Evolutionary conservation across 1,140 invertebrate species (phyloP), one percentile per base, ranked within the genome.

Genomic region (Procambarus virginalis): DNA sequence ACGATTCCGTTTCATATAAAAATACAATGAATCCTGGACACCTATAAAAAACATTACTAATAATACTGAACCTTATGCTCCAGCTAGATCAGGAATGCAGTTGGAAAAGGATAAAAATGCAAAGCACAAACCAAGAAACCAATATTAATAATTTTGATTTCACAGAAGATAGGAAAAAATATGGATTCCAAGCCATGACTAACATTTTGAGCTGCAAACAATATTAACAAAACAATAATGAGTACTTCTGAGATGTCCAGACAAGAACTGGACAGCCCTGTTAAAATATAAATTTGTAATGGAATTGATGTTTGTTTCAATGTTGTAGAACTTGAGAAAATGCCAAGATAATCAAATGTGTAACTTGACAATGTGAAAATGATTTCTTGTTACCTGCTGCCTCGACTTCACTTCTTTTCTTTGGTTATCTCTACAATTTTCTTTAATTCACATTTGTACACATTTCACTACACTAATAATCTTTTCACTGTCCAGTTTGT

Each of bases 1-100:
- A n/a, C 46, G 34, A 78, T 79, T 89, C 87, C 84, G 79, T 68
- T 60, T 89, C 73, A 78, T 89, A 89, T 84, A 89, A 89, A 89
- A 89, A 89, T 89, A 87, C 85, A 89, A 45, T 84, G 81, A 89
- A 77, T 83, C 79, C 73, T 89, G 87, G 81, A 89, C 87, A 89
- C 73, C 82, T 89, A 84, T 70, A 58, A 64, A 83, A 60, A 49
- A 49, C 55, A 64, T 48, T 86, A 86, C 78, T 81, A 84, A 78
- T 86, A 86, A 89, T 89, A 89, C 87, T 89, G 87, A 84, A 89
- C 82, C 87, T 89, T 84, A 89, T 89, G 87, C 87, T 89, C 87
- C 87, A 89, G 87, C 68, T 81, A 84, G 82, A 89, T 89, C 81
- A 89, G 87, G 87, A 89, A 89, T 89, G 87, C 87, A 89, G 81